Evolutionary conservation across 2,113 vertebrate genomes (phyloP).

Genomic region (Synchiropus splendidus): DNA sequence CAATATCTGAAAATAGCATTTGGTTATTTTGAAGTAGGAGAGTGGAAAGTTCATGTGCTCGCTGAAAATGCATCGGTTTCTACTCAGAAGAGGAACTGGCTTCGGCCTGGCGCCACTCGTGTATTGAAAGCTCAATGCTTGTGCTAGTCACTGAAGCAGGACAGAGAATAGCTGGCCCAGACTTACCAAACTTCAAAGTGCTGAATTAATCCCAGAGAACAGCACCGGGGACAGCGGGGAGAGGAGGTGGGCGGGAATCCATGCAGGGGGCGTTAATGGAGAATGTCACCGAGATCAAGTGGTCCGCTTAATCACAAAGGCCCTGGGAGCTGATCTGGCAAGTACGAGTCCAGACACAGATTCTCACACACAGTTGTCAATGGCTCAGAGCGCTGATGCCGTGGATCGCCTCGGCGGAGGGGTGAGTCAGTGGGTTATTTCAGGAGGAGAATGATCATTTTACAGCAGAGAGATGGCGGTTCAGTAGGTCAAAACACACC

Average conservation of each 20-base stretch:
- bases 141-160: too few relatives aligned
- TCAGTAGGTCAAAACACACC: conserved; percentile 4
- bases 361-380: conserved; percentile 5
- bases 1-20: conserved; percentile 46
- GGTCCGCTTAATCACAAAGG: conserved; percentile 20
- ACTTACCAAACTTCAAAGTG: conserved; percentile 22
- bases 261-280: conserved; percentile 27
- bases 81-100: too few relatives aligned
- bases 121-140: too few relatives aligned
- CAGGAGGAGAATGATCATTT: conserved; percentile 51
- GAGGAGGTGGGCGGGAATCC: conserved; percentile 2
- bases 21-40: conserved; percentile 24
- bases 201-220: conserved; percentile 16
- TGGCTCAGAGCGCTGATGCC: conserved; percentile 7
- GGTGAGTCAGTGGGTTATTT: conserved; percentile 50
- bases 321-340: conserved; percentile 13
- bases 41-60: too few relatives aligned
- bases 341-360: conserved; percentile 6
- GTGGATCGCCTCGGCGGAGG: too few relatives aligned
- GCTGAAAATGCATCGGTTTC: too few relatives aligned
- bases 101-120: too few relatives aligned
- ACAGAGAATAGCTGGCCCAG: too few relatives aligned
- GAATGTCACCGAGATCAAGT: conserved; percentile 23
- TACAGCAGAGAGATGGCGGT: conserved; percentile 22
- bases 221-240: conserved; percentile 3